These are phyloP conservation scores for Harpagifer antarcticus DNA, from an alignment of 2,797 vertebrate species.

Conservation along the genomic window DNA sequence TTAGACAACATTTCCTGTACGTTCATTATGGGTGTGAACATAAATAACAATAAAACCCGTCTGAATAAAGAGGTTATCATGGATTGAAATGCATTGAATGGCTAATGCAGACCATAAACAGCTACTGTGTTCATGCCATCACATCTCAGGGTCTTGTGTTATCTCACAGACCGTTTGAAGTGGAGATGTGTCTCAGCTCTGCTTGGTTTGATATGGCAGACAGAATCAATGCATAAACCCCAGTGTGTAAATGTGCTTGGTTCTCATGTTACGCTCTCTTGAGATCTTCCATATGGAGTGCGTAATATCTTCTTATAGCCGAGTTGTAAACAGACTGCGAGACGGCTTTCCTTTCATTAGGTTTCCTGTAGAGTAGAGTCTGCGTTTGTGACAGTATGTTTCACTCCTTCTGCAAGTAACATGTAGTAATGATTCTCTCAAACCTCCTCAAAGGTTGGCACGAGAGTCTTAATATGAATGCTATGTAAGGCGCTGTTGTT, in stretches of 20 bases:
- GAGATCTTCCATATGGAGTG: conserved; percentile 25
- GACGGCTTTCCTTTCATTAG: conserved; percentile 27
- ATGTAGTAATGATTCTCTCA: background rate
- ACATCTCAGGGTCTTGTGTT: background rate
- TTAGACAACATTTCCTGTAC: background rate
- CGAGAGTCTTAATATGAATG: background rate
- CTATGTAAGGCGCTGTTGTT: background rate
- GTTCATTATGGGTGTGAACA: background rate
- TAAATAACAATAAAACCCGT: background rate
- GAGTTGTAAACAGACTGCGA: conserved; percentile 41
- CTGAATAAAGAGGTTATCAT: background rate
- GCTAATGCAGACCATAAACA: background rate
- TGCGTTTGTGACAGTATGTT: background rate
- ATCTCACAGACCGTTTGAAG: background rate
- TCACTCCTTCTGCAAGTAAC: background rate
- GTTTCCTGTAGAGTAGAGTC: background rate
- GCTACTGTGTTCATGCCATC: too few relatives aligned
- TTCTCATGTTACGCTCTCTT: background rate
- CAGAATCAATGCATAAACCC: background rate
- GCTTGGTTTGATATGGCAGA: background rate
- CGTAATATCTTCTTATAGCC: conserved; percentile 22
- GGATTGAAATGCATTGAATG: background rate
- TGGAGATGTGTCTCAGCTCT: background rate
- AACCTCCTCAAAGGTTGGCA: background rate
- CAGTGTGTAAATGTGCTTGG: background rate